These are phyloP conservation scores for Pteria penguin DNA, from an alignment of 2,888 invertebrate genomes.

Conservation along the genomic window DNA sequence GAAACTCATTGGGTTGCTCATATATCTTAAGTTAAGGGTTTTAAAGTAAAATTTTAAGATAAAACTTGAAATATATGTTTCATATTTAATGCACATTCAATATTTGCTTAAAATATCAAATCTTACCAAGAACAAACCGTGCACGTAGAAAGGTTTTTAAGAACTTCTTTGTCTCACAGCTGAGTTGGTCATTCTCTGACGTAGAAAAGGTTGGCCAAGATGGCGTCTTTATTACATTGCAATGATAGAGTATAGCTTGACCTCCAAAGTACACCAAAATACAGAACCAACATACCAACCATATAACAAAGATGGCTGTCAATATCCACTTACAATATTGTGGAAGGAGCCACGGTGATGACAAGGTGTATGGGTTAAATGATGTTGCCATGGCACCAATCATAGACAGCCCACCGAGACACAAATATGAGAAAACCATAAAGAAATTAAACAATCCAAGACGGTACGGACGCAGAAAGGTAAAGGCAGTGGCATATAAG, in stretches of 20 bases:
- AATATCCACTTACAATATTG: conserved; percentile 64
- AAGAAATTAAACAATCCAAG: conserved; percentile 69
- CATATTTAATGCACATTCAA: neutral
- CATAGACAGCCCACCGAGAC: conserved; percentile 61
- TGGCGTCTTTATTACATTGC: conserved; percentile 59
- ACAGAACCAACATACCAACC: conserved; percentile 55
- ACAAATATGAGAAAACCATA: conserved; percentile 60
- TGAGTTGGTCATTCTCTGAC: conserved; percentile 62
- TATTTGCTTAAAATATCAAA: neutral
- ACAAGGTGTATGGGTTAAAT: conserved; percentile 59
- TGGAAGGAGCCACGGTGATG: conserved; percentile 65
- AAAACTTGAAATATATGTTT: neutral
- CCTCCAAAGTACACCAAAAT: conserved; percentile 60
- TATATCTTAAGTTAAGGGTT: too few relatives aligned
- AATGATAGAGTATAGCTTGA: conserved; percentile 57
- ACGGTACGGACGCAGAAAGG: conserved; percentile 69
- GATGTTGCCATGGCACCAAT: conserved; percentile 65
- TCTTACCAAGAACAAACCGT: conserved; percentile 69
- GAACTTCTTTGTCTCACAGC: conserved; percentile 71
- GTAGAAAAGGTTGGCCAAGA: conserved; percentile 73
- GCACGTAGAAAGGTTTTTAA: conserved; percentile 73
- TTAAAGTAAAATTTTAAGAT: neutral
- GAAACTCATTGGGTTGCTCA: too few relatives aligned
- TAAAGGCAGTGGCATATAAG: conserved; percentile 51
- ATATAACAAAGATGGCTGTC: conserved; percentile 54